Conservation (phyloP, 92 coral and sea anemone genomes). For the Epizoanthus rinbou region DNA sequence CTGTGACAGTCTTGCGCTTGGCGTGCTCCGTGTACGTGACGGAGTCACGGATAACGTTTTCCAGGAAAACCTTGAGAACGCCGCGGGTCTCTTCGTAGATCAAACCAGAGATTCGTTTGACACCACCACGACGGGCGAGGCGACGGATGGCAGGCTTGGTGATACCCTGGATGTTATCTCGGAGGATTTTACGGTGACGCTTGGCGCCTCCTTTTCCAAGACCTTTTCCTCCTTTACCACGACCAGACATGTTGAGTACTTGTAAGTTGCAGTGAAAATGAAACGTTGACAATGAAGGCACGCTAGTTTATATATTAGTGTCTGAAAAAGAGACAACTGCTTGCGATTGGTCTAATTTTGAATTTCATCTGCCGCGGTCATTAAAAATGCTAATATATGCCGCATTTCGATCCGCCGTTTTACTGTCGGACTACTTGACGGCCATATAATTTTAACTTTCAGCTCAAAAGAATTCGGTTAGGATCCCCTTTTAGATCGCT, state of each 20-base stretch:
- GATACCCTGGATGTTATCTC: constrained; percentile 95
- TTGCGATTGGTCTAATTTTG: constrained; percentile 31
- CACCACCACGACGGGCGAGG: constrained; percentile 95
- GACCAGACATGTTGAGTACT: constrained; percentile 94
- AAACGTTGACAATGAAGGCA: constrained; percentile 14
- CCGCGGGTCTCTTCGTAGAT: too few species aligned
- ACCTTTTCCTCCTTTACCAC: constrained; percentile 96
- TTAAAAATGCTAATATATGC: constrained; percentile 12
- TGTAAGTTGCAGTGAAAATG: constrained; percentile 24
- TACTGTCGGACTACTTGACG: constrained; percentile 8
- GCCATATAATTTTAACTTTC: neutral
- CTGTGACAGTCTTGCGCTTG: neutral
- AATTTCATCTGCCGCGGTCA: constrained; percentile 24
- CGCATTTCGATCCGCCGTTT: constrained; percentile 17
- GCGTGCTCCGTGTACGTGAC: neutral
- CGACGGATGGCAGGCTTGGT: constrained; percentile 97
- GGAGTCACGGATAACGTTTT: neutral
- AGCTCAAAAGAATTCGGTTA: neutral
- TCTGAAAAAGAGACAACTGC: constrained; percentile 22
- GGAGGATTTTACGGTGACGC: constrained; percentile 96
- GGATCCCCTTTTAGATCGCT: constrained; percentile 12
- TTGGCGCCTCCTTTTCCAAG: constrained; percentile 97
- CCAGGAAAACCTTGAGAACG: neutral
- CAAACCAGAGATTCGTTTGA: constrained; percentile 44
- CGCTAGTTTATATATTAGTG: constrained; percentile 16